phyloP scores from a whole-genome alignment of 2,113 vertebrate genomes.

The Solenodon paradoxus region DNA sequence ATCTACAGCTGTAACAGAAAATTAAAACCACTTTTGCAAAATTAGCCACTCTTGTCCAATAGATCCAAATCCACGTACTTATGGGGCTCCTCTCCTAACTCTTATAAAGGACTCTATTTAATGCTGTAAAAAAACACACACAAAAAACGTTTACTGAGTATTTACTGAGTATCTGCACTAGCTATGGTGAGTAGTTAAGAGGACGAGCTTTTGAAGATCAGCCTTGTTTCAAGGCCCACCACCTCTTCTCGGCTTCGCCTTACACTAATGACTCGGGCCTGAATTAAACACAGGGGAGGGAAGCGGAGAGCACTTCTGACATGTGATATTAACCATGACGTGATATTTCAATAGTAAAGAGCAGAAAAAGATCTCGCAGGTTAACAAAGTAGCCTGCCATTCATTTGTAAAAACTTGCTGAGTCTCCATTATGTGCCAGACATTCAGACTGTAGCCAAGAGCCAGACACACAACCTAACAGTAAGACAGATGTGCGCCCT shows the following conservation, averaged over 20 bases:
- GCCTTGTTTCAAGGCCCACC: background rate
- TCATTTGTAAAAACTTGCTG: background rate
- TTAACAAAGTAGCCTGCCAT: background rate
- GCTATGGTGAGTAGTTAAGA: background rate
- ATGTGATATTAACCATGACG: background rate
- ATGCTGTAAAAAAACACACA: background rate
- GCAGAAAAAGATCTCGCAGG: background rate
- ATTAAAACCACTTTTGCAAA: background rate
- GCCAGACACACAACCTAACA: background rate
- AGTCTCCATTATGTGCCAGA: background rate
- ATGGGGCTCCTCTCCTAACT: background rate
- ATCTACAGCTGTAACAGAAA: background rate
- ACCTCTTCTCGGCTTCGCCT: background rate
- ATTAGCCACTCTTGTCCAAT: background rate
- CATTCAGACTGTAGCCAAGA: background rate
- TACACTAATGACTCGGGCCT: background rate
- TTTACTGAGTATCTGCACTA: background rate
- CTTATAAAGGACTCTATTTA: background rate
- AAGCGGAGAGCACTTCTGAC: background rate
- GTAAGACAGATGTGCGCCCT: background rate
- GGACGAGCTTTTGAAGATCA: background rate
- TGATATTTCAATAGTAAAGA: conserved; percentile 5
- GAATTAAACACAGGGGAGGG: background rate
- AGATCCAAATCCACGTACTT: background rate
- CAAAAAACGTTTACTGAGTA: too few species aligned